Conservation (phyloP, 2,797 vertebrate genomes). For the Rhadinocentrus ornatus region DNA sequence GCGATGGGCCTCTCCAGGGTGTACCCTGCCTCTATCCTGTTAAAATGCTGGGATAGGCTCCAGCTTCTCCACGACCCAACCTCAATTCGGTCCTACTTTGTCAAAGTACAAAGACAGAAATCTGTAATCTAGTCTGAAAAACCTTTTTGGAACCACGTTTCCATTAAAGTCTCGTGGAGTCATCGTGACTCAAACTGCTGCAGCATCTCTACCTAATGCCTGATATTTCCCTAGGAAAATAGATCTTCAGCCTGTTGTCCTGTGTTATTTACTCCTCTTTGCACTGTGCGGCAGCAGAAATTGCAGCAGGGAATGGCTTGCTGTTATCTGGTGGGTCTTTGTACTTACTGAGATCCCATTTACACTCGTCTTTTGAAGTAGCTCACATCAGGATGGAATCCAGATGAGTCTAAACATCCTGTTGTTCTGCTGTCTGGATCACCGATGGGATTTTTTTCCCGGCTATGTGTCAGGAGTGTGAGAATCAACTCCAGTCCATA, state of each 20-base stretch:
- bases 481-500: too few species aligned
- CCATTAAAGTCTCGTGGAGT: background rate
- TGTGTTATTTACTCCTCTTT: constrained; percentile 1
- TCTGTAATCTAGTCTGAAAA: background rate
- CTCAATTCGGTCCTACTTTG: too few species aligned
- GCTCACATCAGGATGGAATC: background rate
- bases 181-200: background rate
- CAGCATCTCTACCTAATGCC: background rate
- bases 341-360: background rate
- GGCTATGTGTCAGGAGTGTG: too few species aligned
- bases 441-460: too few species aligned
- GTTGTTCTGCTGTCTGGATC: background rate
- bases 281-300: background rate
- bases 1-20: too few species aligned
- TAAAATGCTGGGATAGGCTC: too few species aligned
- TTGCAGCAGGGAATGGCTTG: background rate
- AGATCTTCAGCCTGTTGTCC: background rate
- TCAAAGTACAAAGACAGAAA: too few species aligned
- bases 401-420: background rate
- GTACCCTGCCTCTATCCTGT: too few species aligned
- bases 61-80: too few species aligned
- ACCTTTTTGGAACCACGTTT: background rate
- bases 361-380: background rate
- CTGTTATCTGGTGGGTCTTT: background rate
- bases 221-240: constrained; percentile 17